Conservation (phyloP, 2,113 vertebrate genomes). For the Hystrix brachyura region DNA sequence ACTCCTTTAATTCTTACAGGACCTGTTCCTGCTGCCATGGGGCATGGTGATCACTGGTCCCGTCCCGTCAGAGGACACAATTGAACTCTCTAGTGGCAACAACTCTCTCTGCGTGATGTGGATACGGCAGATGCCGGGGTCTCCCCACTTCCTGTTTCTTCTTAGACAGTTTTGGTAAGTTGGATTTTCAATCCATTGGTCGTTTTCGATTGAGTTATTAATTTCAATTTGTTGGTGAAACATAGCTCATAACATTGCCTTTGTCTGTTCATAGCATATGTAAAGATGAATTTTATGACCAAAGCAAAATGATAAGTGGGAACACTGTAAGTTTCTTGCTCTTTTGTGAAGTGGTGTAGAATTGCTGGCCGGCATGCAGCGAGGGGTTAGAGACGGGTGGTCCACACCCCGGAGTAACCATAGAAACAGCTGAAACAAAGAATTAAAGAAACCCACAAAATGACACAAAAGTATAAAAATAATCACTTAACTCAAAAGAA, state of each 20-base stretch:
- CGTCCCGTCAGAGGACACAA: accelerated
- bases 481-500: accelerated
- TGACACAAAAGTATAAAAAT: accelerated
- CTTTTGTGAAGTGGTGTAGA: no score
- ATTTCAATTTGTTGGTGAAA: background rate
- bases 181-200: background rate
- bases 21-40: no score
- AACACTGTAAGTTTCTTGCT: accelerated
- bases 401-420: accelerated
- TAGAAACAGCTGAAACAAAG: accelerated
- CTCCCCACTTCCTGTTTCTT: background rate
- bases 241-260: background rate
- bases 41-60: accelerated
- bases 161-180: background rate
- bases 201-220: background rate
- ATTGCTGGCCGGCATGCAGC: accelerated
- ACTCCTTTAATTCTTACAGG: background rate
- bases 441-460: background rate
- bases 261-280: background rate
- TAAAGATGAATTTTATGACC: background rate
- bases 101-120: accelerated
- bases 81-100: background rate
- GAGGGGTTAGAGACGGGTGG: accelerated
- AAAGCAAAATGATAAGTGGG: no score
- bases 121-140: accelerated